Evolutionary conservation across 1,140 invertebrate genomes (phyloP), one percentile per base, ranked within the genome.

Genomic region (Anastrepha obliqua): DNA sequence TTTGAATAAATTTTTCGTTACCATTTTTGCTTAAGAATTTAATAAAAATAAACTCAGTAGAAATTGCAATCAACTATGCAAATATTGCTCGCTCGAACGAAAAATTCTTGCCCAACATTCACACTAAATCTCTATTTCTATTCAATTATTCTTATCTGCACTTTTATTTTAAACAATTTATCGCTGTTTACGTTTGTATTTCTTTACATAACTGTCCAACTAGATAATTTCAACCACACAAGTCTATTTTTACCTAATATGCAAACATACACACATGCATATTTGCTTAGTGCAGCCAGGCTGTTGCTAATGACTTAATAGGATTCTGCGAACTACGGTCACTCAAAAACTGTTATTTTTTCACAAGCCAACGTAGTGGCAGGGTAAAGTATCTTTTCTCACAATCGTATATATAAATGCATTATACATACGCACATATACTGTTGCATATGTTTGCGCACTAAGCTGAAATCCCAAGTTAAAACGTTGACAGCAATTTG

Each of bases 301-400:
- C 47, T 81, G 17, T 65, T 87, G 74, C 78, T 88, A 88, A 88
- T 88, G 87, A 88, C 87, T 88, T 88, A 88, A 88, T 86, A 88
- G 60, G 87, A 88, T 88, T 47, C 86, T 86, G 81, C 60, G 60
- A 29, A 20, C 58, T 85, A 55, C 59, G 51, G 81, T 86, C 81
- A 55, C 51, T 55, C 51, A 55, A 55, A 55, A 8, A 11, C 3
- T 55, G 11, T 55, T 55, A 11, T 11, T 55, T 55, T 55, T 55
- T 55, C 51, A 55, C 51, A 55, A 55, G 51, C 51, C 6, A 55
- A 2, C 2, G 51, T 6, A 8, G 51, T 55, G 51, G 51, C 51
- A 55, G 6, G 51, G 51, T 9, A 62, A n/a, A 1, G 15, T 62
- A 9, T 62, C 1, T 62, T 5, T 9, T 15, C 9, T 62, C 60